These are phyloP conservation scores for Pseudochromis fuscus DNA, from an alignment of 2,797 vertebrate species.

Conservation along the genomic window DNA sequence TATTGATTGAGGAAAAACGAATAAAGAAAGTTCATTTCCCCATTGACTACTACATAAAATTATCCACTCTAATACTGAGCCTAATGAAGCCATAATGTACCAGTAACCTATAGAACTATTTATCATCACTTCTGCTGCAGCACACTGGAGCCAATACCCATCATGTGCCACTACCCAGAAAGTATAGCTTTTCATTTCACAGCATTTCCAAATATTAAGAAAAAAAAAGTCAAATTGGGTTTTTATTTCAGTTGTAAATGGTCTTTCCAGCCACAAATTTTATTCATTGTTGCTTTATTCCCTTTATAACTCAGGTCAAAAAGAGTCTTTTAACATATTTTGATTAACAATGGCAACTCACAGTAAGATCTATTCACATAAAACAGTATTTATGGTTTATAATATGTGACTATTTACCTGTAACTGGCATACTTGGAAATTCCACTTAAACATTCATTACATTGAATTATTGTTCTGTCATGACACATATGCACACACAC, in stretches of 20 bases:
- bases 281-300: constrained; percentile 32
- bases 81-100: constrained; percentile 63
- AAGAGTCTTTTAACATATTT: constrained; percentile 39
- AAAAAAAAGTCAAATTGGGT: constrained; percentile 42
- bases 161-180: constrained; percentile 50
- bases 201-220: constrained; percentile 32
- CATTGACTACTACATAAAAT: constrained; percentile 48
- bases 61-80: constrained; percentile 54
- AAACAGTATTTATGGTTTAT: neutral
- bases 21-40: constrained; percentile 54
- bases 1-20: constrained; percentile 46
- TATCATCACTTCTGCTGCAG: constrained; percentile 48
- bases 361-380: constrained; percentile 6
- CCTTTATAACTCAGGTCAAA: constrained; percentile 20
- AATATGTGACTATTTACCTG: constrained; percentile 6
- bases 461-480: constrained; percentile 4
- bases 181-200: constrained; percentile 38
- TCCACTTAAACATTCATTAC: too few species aligned
- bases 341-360: too few species aligned
- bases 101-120: constrained; percentile 50
- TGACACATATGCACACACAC: too few species aligned
- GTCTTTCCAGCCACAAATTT: constrained; percentile 21
- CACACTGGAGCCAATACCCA: constrained; percentile 39
- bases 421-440: constrained; percentile 10
- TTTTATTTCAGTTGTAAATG: constrained; percentile 56